These are phyloP conservation scores for Chalcosyrphus nemorum DNA, from an alignment of 2,888 invertebrate genomes.

Conservation along the genomic window DNA sequence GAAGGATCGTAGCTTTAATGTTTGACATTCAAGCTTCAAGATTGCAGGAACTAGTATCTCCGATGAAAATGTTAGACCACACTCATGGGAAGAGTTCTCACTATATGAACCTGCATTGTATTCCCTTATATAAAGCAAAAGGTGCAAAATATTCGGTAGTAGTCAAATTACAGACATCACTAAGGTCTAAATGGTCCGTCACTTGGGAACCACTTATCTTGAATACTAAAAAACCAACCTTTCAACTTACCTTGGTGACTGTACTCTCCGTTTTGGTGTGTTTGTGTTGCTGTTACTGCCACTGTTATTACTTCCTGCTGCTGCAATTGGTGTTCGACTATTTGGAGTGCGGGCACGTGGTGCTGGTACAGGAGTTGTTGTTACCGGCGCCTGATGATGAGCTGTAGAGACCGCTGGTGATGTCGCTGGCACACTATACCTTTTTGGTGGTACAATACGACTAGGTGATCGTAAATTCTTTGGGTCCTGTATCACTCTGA, in stretches of 20 bases:
- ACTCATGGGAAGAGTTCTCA: too few species aligned
- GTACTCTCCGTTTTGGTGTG: conserved; percentile 81
- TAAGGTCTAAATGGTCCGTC: too few species aligned
- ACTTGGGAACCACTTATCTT: too few species aligned
- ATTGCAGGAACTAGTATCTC: too few species aligned
- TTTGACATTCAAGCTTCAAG: too few species aligned
- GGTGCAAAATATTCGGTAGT: too few species aligned
- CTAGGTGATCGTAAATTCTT: conserved; percentile 80
- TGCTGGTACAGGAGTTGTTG: conserved; percentile 73
- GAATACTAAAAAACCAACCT: too few species aligned
- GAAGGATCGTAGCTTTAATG: too few species aligned
- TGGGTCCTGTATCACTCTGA: conserved; percentile 78
- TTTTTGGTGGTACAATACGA: conserved; percentile 81
- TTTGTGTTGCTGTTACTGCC: conserved; percentile 75
- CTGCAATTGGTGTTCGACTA: conserved; percentile 76
- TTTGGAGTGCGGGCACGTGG: conserved; percentile 79
- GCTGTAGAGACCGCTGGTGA: conserved; percentile 53
- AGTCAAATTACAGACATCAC: too few species aligned
- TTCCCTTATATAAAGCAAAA: too few species aligned
- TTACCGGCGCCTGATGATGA: conserved; percentile 37
- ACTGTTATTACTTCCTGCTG: conserved; percentile 34
- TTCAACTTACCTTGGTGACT: conserved; percentile 79
- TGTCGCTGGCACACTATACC: conserved; percentile 78
- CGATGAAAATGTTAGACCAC: too few species aligned
- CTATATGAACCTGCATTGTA: too few species aligned